These are phyloP conservation scores for Thamnophis elegans DNA, from an alignment of 2,797 vertebrate species.

Conservation along the genomic window DNA sequence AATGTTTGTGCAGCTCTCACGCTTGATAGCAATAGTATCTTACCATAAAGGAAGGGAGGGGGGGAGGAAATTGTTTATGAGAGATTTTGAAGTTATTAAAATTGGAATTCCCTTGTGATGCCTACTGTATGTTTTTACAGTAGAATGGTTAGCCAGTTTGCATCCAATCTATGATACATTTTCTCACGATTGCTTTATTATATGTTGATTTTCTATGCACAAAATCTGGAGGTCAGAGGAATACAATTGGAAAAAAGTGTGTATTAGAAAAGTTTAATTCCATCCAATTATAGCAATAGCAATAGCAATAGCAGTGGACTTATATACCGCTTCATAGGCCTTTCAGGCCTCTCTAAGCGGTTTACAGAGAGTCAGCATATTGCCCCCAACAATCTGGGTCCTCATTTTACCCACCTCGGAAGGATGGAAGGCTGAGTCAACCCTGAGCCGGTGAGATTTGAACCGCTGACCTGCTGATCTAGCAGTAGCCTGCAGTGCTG, in stretches of 20 bases:
- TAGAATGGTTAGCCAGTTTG: background rate
- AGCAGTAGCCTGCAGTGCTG: too few relatives aligned
- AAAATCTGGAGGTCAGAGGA: background rate
- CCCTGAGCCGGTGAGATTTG: too few relatives aligned
- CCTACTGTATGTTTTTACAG: background rate
- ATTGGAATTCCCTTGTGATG: background rate
- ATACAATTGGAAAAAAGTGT: background rate
- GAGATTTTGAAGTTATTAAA: background rate
- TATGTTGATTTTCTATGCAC: background rate
- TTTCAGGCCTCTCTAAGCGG: too few relatives aligned
- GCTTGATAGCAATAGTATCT: too few relatives aligned
- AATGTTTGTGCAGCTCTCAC: background rate
- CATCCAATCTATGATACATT: background rate
- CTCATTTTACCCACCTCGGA: too few relatives aligned
- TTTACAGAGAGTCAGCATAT: too few relatives aligned
- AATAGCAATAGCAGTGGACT: too few relatives aligned
- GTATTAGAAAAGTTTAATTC: background rate
- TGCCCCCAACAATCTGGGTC: too few relatives aligned
- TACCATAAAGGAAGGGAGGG: too few relatives aligned
- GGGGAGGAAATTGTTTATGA: background rate
- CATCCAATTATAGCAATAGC: background rate
- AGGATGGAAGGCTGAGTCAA: too few relatives aligned
- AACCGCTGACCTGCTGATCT: too few relatives aligned
- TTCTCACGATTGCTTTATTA: background rate
- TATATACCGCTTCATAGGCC: too few relatives aligned